Evolutionary conservation across 2,888 invertebrate species (phyloP), one percentile per base, ranked within the genome.

Genomic region (Bimastos eiseni): DNA sequence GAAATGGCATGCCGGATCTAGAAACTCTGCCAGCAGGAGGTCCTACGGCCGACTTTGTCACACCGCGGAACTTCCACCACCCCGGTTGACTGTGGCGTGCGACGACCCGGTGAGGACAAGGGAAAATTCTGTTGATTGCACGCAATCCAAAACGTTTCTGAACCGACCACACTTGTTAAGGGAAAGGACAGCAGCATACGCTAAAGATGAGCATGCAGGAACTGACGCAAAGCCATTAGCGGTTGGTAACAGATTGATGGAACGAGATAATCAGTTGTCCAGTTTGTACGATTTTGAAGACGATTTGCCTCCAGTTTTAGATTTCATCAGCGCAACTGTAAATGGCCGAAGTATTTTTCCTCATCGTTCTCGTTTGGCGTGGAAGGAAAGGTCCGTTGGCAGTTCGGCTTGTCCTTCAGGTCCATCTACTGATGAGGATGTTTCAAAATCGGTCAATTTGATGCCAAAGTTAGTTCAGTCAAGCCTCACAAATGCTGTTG

Each of bases 1-100:
- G 86, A 86, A 86, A 17, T 37, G 86, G 37, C 86, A 34, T 36
- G 86, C 86, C 21, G 86, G 86, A 36, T 86, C 86, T 36, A 86
- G 86, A 24, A 86, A 86, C 86, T 86, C 86, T 86, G 86, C 86
- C 13, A 86, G 86, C 86, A 3, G 86, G 86, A 19, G 86, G 24
- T 86, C 86, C 6, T 86, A 36, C 30, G 86, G n/a, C 34, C 33
- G 86, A 36, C 86, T 86, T 2, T 86, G 36, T 15, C 34, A 86
- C 36, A 19, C 86, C 21, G 15, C 34, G 0, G 86, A 86, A 86
- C 33, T 86, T 37, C 70, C 70, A 13, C 70, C 70, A n/a, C 70
- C 70, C 0, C 70, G 30, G 70, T 70, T 70, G 70, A 70, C 70
- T n/a, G n/a, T n/a, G 1, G 70, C 70, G 30, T 70, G 30, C 70